Evolutionary conservation across 2,797 vertebrate species (phyloP), one percentile per base, ranked within the genome.

Genomic region (Geotrypetes seraphini): DNA sequence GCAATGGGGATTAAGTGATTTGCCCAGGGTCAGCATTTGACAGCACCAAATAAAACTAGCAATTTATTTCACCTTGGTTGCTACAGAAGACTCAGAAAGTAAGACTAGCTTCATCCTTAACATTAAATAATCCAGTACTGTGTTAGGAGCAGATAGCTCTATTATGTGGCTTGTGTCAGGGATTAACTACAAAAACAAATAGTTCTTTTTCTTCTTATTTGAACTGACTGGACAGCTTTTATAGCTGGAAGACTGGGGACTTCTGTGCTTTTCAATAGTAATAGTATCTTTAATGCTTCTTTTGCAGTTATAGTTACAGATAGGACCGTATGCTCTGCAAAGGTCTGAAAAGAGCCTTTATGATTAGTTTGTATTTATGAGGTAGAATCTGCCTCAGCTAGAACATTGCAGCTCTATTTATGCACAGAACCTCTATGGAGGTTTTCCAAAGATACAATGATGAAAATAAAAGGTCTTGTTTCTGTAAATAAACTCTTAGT

Each of bases 241-340:
- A 50, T 71, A 22, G 28, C 53, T 59, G 59, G 69, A 69, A 50
- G 61, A 79, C 64, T 70, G 63, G 72, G 66, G 75, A 75, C 73
- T 83, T 80, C 69, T 75, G 65, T 75, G 61, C 63, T 75, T 75
- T 72, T 67, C 67, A 60, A 75, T 70, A 72, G 78, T 75, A 70
- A 71, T 57, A 50, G 68, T 49, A 66, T 47, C 68, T 70, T 69
- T 69, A 48, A 63, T 28, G 66, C 69, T 66, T 73, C 81, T 79
- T 79, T 78, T 79, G 67, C 63, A 66, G 71, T 47, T 57, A n/a
- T n/a, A n/a, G n/a, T n/a, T n/a, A 64, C 70, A 77, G 81, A 79
- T 78, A 77, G 75, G 78, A 81, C 79, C 79, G 73, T 65, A 28
- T 50, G 55, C 50, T 35, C 56, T 44, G 57, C 53, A 54, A 62